These are phyloP conservation scores for Edolisoma coerulescens DNA, from an alignment of 2,113 vertebrate genomes.

Conservation along the genomic window DNA sequence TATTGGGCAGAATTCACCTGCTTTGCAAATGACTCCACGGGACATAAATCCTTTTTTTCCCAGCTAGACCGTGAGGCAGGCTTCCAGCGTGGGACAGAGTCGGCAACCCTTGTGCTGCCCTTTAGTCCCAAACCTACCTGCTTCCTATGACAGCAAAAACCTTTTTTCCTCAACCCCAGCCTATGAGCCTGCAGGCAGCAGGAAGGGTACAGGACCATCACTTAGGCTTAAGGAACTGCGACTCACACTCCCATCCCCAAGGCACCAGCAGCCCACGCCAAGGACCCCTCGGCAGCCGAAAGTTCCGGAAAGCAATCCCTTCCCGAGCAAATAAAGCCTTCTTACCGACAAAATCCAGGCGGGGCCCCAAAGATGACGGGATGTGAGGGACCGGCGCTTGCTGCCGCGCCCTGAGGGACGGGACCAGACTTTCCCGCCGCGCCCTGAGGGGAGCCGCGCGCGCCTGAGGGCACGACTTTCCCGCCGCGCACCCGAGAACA, in stretches of 20 bases:
- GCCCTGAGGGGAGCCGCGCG: too few species aligned
- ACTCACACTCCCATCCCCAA: neutral
- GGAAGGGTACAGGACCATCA: neutral
- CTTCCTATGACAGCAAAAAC: neutral
- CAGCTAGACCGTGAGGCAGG: neutral
- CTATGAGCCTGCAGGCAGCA: neutral
- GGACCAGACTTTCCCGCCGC: too few species aligned
- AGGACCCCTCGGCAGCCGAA: neutral
- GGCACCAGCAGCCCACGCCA: neutral
- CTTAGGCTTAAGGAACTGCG: neutral
- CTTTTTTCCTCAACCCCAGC: neutral
- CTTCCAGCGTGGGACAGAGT: neutral
- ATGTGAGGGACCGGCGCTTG: fast-evolving
- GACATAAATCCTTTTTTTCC: fast-evolving
- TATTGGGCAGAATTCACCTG: fast-evolving
- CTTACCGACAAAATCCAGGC: neutral
- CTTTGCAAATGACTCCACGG: fast-evolving
- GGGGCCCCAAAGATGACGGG: too few species aligned
- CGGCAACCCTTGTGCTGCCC: fast-evolving
- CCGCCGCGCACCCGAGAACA: neutral
- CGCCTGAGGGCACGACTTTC: neutral
- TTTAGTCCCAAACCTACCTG: neutral
- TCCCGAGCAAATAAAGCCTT: neutral
- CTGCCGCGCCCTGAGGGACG: neutral
- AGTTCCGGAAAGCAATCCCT: neutral